These are phyloP conservation scores for Apotomis capreana DNA, from an alignment of 2,888 invertebrate species.

Conservation along the genomic window DNA sequence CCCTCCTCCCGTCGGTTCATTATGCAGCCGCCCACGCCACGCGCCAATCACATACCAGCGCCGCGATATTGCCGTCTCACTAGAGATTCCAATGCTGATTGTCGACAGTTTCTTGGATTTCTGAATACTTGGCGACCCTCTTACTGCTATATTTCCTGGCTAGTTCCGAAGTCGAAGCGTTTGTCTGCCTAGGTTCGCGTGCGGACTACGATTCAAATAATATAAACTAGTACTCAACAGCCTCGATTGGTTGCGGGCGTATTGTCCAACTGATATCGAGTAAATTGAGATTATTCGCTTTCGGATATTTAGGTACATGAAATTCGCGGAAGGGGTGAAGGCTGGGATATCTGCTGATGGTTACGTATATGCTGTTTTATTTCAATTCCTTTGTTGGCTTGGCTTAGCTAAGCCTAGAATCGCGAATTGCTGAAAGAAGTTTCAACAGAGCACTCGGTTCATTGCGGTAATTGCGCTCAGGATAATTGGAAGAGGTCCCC, in stretches of 20 bases:
- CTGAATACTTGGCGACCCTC: slow-evolving; percentile 24
- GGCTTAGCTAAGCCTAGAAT: slow-evolving; percentile 3
- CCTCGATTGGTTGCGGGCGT: no score
- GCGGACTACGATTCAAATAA: no score
- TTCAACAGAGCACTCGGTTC: slow-evolving; percentile 27
- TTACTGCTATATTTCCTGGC: background rate
- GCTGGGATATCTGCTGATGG: background rate
- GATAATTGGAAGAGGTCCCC: slow-evolving; percentile 38
- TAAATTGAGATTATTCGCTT: background rate
- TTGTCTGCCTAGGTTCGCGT: no score
- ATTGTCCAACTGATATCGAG: background rate
- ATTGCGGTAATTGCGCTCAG: slow-evolving; percentile 30
- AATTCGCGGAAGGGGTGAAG: background rate
- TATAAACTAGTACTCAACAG: no score
- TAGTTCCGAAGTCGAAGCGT: background rate
- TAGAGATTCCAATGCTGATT: slow-evolving; percentile 72
- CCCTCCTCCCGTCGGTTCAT: slow-evolving; percentile 67
- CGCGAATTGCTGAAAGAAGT: slow-evolving; percentile 18
- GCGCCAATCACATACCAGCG: slow-evolving; percentile 79
- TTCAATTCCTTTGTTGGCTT: background rate
- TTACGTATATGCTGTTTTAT: background rate
- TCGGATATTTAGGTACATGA: background rate
- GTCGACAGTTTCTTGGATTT: slow-evolving; percentile 57
- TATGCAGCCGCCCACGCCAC: slow-evolving; percentile 79
- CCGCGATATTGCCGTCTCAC: slow-evolving; percentile 75